Percentiles rank a stretch among this genome's conserved stretches.
phyloP scores from a whole-genome alignment of 1,140 invertebrate species.

The Papilio xuthus region DNA sequence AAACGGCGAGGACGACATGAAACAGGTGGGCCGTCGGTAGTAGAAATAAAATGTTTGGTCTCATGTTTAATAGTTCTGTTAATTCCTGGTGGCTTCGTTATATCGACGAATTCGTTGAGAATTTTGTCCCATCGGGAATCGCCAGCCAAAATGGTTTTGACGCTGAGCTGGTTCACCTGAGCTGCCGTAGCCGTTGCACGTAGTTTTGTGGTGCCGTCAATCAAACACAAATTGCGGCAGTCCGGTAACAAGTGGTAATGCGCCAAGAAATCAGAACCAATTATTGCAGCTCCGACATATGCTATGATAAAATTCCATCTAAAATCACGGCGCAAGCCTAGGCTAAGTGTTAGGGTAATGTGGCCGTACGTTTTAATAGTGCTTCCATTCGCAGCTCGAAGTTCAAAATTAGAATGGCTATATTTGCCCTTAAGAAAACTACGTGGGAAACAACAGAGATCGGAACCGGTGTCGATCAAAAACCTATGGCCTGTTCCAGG shows the following conservation, averaged over 20 bases:
- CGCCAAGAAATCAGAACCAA: conserved; percentile 60
- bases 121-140: no score
- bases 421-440: background rate
- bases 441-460: background rate
- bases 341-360: background rate
- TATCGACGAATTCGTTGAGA: no score
- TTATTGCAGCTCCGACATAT: conserved; percentile 53
- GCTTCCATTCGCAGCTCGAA: background rate
- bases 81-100: no score
- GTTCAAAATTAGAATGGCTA: background rate
- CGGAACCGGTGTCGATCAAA: conserved; percentile 28
- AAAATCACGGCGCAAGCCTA: conserved; percentile 42
- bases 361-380: background rate
- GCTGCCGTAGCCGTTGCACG: background rate
- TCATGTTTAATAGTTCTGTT: no score
- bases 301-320: conserved; percentile 59
- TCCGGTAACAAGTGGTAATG: conserved; percentile 51
- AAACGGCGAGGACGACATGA: no score
- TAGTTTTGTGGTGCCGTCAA: conserved; percentile 15
- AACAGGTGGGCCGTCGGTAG: no score
- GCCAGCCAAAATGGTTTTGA: background rate
- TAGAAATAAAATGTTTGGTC: no score
- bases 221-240: conserved; percentile 37
- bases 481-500: background rate
- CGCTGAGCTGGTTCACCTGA: background rate